Evolutionary conservation across 2,797 vertebrate genomes (phyloP), one percentile per base, ranked within the genome.

Genomic region (Aplochiton taeniatus): DNA sequence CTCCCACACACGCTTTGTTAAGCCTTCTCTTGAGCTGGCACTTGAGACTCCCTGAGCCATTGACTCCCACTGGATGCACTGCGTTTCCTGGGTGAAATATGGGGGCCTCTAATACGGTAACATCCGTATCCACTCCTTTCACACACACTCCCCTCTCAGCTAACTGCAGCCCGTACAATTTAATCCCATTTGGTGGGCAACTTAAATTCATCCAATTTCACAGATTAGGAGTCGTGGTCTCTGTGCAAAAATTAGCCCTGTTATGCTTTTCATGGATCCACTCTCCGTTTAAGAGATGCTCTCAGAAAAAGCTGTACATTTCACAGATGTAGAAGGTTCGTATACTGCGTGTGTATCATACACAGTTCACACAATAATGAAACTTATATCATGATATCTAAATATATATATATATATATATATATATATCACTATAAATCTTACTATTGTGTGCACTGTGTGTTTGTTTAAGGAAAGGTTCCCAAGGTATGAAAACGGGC

Each of bases 171-270:
- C 82, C 76, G 83, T 87, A 83, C 84, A 81, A 79, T 90, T 89
- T 90, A 90, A 91, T 90, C 89, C 84, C 83, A 89, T 90, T 91
- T 89, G 75, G 84, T 78, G 70, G 73, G 78, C 78, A 87, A 90
- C 61, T 86, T 86, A 89, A 87, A 87, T 85, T 83, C 79, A 91
- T 91, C 88, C 89, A 88, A 87, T 91, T 90, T 91, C 87, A 91
- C 88, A 90, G 85, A 90, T 89, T 90, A 88, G 61, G 70, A 83
- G 79, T 78, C 75, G 81, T 81, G 78, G 80, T 86, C 48, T 70
- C 55, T 50, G 60, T 63, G 73, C 67, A 72, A 78, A 84, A 70
- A 14, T 70, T 50, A 52, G 31, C 63, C 58, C 56, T 16, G 55
- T 64, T 73, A n/a, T 61, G 76, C 70, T 76, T 48, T 73, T 72